Evolutionary conservation across 2,113 vertebrate genomes (phyloP), one percentile per base, ranked within the genome.

Genomic region (Corydoras maculifer): DNA sequence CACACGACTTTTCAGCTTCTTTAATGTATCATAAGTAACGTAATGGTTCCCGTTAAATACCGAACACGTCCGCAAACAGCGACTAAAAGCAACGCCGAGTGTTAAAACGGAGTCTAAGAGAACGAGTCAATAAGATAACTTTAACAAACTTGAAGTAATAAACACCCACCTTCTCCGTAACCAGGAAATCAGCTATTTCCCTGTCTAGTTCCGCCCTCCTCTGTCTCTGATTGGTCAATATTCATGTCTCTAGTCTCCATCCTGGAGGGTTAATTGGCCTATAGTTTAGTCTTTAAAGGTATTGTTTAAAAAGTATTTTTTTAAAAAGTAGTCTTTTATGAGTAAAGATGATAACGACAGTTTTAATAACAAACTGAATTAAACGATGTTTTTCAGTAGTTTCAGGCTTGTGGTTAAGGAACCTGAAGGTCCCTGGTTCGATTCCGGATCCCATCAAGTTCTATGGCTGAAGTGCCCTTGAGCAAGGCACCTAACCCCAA

Each of bases 111-210:
- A 53, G 10, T 14, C 13, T 53, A 3, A 53, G 2, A 8, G 13
- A 53, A 14, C 3, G 5, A 1, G 13, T 53, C 0, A 14, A 53
- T 53, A 12, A 12, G 3, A 14, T 2, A 53, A 53, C 13, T 65
- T 13, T 53, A 64, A 51, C 7, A 43, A 75, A 10, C 3, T 8
- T 12, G 3, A 53, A 53, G 9, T 10, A 2, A n/a, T 57, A 72
- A 65, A 48, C 62, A 78, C 82, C 84, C 87, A 90, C 87, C 87
- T 88, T 84, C 71, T 77, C 81, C 65, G 82, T 66, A 83, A 86
- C 83, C 87, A 89, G 90, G 90, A 91, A 90, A 82, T 87, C 30
- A 35, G 49, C 2, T 55, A 62, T 14, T 61, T 12, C 58, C 65
- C 62, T 2, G 1, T 8, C 14, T 48, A 1, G 51, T 10, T 5